Evolutionary conservation across 2,113 vertebrate genomes (phyloP), one percentile per base, ranked within the genome.

Genomic region (Malurus alboscapulatus): DNA sequence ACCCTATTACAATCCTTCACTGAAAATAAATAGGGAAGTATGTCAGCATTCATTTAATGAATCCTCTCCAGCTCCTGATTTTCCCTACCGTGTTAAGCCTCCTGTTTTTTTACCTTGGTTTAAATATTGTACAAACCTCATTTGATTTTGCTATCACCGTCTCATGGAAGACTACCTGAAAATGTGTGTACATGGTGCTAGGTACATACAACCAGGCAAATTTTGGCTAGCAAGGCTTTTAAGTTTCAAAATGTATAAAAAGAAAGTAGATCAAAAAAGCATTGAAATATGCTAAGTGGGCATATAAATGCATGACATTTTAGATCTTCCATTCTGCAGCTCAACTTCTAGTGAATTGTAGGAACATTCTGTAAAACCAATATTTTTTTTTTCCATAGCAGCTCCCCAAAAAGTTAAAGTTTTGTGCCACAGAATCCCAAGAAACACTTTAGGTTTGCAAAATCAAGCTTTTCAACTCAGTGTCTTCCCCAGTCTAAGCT

Each of bases 11-110:
- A 50, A 26, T 75, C 71, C 74, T 59, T 32, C 9, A 63, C 30
- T 71, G 65, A 81, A 96, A 90, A 79, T 72, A 84, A 91, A 88
- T 34, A 78, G 17, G 27, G 25, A 91, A 71, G 38, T 86, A 77
- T 78, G 42, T 75, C 88, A 86, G 89, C 59, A 87, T 55, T 84
- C 17, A 76, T 83, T 65, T 71, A 76, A 92, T 77, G 30, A 93
- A 15, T 80, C 8, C 7, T 81, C 25, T 47, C 29, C 42, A 62
- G 12, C 8, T 79, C 11, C 10, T 5, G 32, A 4, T 10, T 8
- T 48, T 9, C 5, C 21, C 15, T 40, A 22, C 19, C 4, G 53
- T 57, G 18, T 63, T 53, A 74, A 69, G 5, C 3, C 1, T 83
- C 30, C 26, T 62, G 42, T 10, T 61, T 22, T 88, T 85, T 58